Evolutionary conservation across 2,113 vertebrate genomes (phyloP).

Genomic region (Puffinus mauretanicus): DNA sequence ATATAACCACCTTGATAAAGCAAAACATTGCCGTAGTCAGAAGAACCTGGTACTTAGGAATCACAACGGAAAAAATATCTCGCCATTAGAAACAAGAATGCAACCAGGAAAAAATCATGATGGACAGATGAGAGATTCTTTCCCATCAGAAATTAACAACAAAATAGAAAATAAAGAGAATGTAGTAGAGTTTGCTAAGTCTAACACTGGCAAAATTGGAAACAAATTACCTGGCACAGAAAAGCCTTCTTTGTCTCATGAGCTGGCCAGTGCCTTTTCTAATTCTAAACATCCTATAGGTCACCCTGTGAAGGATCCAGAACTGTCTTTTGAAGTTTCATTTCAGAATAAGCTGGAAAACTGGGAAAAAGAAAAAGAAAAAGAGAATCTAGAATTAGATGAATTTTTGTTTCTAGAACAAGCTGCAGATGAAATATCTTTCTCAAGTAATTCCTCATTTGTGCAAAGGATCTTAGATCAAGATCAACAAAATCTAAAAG

Average conservation of each 20-base stretch:
- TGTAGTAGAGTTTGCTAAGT: neutral
- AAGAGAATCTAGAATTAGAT: constrained; percentile 88
- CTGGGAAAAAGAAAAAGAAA: constrained; percentile 83
- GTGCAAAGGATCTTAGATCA: constrained; percentile 85
- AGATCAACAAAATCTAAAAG: constrained; percentile 72
- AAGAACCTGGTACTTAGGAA: constrained; percentile 66
- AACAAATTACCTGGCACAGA: neutral
- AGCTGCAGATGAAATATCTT: constrained; percentile 93
- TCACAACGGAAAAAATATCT: constrained; percentile 69
- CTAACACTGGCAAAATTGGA: neutral
- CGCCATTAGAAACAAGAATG: constrained; percentile 10
- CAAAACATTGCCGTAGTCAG: constrained; percentile 30
- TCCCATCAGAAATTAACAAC: constrained; percentile 27
- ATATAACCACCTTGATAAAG: constrained; percentile 23
- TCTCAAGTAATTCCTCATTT: constrained; percentile 96
- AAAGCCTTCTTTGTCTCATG: neutral
- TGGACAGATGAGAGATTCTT: constrained; percentile 42
- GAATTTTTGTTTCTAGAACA: constrained; percentile 95
- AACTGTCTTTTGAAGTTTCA: constrained; percentile 83
- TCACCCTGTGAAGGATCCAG: constrained; percentile 23
- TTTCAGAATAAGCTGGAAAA: constrained; percentile 82
- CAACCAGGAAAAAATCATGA: constrained; percentile 32
- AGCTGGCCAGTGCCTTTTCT: neutral
- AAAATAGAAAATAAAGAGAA: constrained; percentile 70
- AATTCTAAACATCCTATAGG: neutral